Conservation (phyloP, 2,113 vertebrate genomes). For the Ctenodactylus gundi region DNA sequence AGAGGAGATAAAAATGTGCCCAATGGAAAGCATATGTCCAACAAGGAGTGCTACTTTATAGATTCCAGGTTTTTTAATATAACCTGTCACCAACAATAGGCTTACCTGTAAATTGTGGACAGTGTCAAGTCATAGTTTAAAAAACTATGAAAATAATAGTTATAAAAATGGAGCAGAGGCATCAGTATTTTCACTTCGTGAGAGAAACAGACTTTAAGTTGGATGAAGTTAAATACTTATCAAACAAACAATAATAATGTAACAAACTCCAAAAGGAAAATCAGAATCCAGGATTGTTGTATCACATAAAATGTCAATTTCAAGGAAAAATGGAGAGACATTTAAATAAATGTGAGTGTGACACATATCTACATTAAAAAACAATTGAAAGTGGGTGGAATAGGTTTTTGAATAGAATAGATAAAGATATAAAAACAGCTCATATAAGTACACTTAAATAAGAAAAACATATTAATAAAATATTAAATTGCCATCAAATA, state of each 20-base stretch:
- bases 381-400: neutral
- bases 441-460: constrained; percentile 21
- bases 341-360: neutral
- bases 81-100: neutral
- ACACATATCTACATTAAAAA: neutral
- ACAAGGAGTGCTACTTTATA: neutral
- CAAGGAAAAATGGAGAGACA: neutral
- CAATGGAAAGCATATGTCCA: neutral
- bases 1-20: neutral
- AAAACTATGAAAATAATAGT: neutral
- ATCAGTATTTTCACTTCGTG: neutral
- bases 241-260: neutral
- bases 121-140: neutral
- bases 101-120: neutral
- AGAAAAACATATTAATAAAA: constrained; percentile 7
- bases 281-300: neutral
- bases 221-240: neutral
- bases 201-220: neutral
- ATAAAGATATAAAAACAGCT: neutral
- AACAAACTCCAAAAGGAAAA: neutral
- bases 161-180: neutral
- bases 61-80: neutral
- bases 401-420: neutral
- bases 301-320: neutral
- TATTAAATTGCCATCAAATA: neutral